Base-by-base conservation (phyloP, 2,113 vertebrate species). In the Tringa solitaria region DNA sequence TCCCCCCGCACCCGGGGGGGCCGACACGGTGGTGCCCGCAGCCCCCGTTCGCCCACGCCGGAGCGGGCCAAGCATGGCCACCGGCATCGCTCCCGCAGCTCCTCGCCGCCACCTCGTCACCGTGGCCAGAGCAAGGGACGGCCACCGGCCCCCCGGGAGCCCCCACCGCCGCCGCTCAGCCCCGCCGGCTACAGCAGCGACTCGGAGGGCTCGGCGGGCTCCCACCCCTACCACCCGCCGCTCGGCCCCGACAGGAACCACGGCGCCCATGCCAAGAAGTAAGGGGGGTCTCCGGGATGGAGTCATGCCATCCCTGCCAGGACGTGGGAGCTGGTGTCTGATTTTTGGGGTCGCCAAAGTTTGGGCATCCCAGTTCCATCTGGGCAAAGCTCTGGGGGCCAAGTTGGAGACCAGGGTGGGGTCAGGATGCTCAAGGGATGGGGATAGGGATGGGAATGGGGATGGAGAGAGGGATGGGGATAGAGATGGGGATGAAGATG, bases 141-240 rank as follows among this genome's bases (percentile, higher is more conserved):
- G 64, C 97, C 97, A 41, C 97, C 97, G 79, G 97, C 80, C 57
- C 96, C 96, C 68, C 97, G 98, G 69, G 96, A 97, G 82, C 96
- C 51, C 16, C 96, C 98, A 6, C 92, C 98, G 6, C 97, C 97
- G 68, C 99, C 99, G 33, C 98, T 98, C n/a, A 98, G 98, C 88
- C 98, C 98, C 91, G 94, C 97, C 10, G 97, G 93, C 96, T 98
- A 86, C 96, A 99, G 99, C 98, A 99, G 99, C 63, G 99, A 99
- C 97, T 99, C 99, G 8, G 98, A 97, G 90, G 98, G 97, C 91
- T 98, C 98, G 26, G 98, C 93, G 67, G 98, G 96, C 59, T 98
- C 98, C 61, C 98, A 97, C 4, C 72, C 95, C 48, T 98, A 98
- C 85, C 98, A 97, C 41, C 82, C 96, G 0, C 80, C 96, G 3